Evolutionary conservation across 2,113 vertebrate genomes (phyloP), one percentile per base, ranked within the genome.

Genomic region (Pterophyllum scalare): DNA sequence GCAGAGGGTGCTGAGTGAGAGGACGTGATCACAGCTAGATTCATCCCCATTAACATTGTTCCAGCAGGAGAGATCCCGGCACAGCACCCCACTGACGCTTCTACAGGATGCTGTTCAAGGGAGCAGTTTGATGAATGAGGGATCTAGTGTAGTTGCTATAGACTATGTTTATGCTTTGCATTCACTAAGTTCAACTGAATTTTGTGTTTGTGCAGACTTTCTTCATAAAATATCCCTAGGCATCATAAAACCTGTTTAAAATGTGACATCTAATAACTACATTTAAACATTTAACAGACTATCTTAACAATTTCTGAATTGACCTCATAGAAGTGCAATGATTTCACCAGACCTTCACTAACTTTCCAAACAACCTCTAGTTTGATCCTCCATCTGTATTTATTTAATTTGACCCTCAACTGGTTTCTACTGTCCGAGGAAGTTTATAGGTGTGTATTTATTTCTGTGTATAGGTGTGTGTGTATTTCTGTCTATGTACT

Each of bases 21-120:
- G 77, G 82, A 87, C 85, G 77, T 80, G 88, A 85, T 87, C 92
- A 52, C 38, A 28, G 82, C 83, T 89, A 88, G 82, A 91, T 77
- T 89, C 81, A 75, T 89, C 60, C 77, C 79, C 78, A 80, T 89
- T 86, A 87, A 87, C 77, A 88, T 87, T 87, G 87, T 92, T 90
- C 81, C 60, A 81, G 38, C 22, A 60, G 64, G 79, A 89, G 79
- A 60, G 61, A 87, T 85, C 92, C 90, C 87, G 8, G 78, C 24
- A 2, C 59, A 46, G 59, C 61, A 38, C 83, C 75, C 54, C 40
- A 17, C 59, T 24, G 62, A 72, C 59, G 65, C 65, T 22, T 78
- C 58, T 60, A 46, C 20, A 65, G 65, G 74, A 31, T 19, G 59
- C 77, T 62, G 60, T 77, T 75, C 65, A 57, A 52, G 61, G 80